Evolutionary conservation across 1,140 invertebrate species (phyloP).

Genomic region (Drosophila dunni): DNA sequence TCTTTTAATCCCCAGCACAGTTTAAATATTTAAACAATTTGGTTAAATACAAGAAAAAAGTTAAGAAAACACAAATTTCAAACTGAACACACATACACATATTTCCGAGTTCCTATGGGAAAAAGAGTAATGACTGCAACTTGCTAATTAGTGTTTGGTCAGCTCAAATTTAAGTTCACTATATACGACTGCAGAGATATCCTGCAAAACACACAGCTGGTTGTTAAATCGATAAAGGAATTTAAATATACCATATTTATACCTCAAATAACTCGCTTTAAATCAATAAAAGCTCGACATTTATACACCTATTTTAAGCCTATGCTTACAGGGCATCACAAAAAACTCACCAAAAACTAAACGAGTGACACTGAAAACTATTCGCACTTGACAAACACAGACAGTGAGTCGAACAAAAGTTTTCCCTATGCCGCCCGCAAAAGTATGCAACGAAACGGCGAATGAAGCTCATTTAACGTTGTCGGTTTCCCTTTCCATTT

Average conservation of each 20-base stretch:
- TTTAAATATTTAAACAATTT: conserved; percentile 58
- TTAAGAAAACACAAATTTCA: neutral
- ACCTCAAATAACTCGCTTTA: neutral
- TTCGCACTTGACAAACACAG: conserved; percentile 17
- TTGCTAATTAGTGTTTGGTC: too few species aligned
- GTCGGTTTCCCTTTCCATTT: neutral
- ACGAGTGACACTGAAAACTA: conserved; percentile 23
- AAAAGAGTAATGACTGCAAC: too few species aligned
- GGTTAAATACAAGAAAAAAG: conserved; percentile 18
- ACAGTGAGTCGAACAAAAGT: neutral
- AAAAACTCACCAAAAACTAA: neutral
- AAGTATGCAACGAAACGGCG: conserved; percentile 48
- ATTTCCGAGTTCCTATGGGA: too few species aligned
- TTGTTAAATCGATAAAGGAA: too few species aligned
- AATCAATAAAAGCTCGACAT: too few species aligned
- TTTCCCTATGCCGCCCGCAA: conserved; percentile 33
- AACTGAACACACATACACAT: too few species aligned
- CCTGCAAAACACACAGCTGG: too few species aligned
- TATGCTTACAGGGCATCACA: neutral
- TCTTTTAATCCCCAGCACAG: neutral
- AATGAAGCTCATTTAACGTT: conserved; percentile 63
- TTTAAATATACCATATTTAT: neutral
- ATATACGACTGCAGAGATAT: too few species aligned
- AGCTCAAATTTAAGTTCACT: too few species aligned
- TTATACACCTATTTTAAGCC: neutral